Evolutionary conservation across 2,888 invertebrate species (phyloP).

Genomic region (Altica lythri): DNA sequence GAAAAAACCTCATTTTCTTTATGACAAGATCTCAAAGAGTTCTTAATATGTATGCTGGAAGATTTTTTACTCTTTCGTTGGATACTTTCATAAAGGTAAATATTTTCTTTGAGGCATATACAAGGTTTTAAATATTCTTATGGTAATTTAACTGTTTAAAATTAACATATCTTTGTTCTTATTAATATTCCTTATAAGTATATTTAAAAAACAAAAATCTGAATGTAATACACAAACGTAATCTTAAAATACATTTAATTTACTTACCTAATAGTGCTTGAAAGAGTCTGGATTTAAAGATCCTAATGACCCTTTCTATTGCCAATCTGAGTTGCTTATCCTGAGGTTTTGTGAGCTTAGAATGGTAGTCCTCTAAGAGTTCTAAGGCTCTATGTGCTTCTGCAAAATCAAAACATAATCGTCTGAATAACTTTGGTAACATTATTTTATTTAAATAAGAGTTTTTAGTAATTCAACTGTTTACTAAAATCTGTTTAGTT

Average conservation of each 20-base stretch:
- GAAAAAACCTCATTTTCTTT: constrained; percentile 57
- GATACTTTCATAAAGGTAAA: constrained; percentile 60
- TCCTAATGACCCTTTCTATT: constrained; percentile 96
- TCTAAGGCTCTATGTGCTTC: constrained; percentile 98
- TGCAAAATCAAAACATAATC: constrained; percentile 62
- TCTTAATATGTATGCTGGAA: constrained; percentile 59
- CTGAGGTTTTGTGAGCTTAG: constrained; percentile 89
- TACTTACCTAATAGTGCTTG: constrained; percentile 94
- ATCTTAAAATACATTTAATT: neutral
- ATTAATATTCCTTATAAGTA: no score
- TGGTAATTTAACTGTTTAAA: no score
- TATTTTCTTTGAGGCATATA: neutral
- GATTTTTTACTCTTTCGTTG: constrained; percentile 60
- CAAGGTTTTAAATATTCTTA: no score
- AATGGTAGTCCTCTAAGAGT: constrained; percentile 97
- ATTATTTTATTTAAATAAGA: no score
- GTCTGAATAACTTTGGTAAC: no score
- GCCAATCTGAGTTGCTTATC: constrained; percentile 94
- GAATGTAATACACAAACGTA: neutral
- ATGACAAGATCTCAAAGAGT: constrained; percentile 60
- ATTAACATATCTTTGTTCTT: no score
- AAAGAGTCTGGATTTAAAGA: constrained; percentile 97
- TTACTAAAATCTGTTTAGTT: no score
- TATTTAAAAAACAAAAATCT: neutral
- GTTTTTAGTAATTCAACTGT: no score